A percentile compares a stretch with the other conserved stretches of the same genome.
Conservation (phyloP, 2,113 vertebrate genomes). For the Ameiurus melas region DNA sequence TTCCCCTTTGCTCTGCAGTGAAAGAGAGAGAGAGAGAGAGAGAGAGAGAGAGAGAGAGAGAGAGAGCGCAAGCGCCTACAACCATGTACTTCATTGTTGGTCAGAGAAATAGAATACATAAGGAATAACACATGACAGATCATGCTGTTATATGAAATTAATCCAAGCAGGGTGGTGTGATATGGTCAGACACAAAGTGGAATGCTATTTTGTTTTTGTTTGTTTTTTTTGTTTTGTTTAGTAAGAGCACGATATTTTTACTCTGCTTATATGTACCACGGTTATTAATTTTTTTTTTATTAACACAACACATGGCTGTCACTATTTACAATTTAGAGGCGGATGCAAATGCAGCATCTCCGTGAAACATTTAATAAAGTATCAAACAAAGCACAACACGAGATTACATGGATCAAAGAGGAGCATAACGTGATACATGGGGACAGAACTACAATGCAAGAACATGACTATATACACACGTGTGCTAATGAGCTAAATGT, state of each 20-base stretch:
- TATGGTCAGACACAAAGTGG: not conserved
- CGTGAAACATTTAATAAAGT: too few species aligned
- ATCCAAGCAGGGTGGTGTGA: not conserved
- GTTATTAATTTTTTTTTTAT: not conserved
- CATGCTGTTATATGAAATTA: not conserved
- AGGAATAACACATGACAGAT: not conserved
- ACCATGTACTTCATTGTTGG: not conserved
- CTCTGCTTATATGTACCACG: not conserved
- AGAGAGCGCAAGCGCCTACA: too few species aligned
- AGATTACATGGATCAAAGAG: too few species aligned
- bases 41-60: slow-evolving; percentile 8
- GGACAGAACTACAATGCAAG: too few species aligned
- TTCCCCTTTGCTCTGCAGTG: slow-evolving; percentile 30
- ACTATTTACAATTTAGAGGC: too few species aligned
- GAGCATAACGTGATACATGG: too few species aligned
- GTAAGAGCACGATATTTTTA: not conserved
- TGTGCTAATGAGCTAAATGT: too few species aligned
- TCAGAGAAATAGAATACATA: not conserved
- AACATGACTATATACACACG: too few species aligned
- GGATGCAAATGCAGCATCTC: too few species aligned
- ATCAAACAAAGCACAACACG: too few species aligned
- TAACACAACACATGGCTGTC: not conserved
- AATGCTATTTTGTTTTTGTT: not conserved
- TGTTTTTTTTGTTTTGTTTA: not conserved
- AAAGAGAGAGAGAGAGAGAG: slow-evolving; percentile 9